Evolutionary conservation across 2,113 vertebrate species (phyloP).

Genomic region (Fulica atra): DNA sequence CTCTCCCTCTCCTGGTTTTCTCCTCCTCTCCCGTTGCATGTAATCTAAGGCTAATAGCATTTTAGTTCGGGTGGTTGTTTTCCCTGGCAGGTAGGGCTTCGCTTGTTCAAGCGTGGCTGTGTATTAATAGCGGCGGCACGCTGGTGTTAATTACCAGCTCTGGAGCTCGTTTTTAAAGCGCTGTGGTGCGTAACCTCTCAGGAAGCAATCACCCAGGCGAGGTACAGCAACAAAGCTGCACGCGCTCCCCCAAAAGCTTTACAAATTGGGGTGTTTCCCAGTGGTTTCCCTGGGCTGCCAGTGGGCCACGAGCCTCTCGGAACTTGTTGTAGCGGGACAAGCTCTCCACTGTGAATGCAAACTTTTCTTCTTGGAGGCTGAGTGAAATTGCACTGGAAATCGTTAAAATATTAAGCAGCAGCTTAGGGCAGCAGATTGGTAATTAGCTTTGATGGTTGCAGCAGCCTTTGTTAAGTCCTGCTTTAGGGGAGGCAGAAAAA

Average conservation of each 20-base stretch:
- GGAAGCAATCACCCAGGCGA: not conserved
- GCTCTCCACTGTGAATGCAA: not conserved
- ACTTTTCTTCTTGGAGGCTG: not conserved
- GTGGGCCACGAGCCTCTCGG: not conserved
- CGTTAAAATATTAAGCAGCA: not conserved
- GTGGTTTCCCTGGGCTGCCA: not conserved
- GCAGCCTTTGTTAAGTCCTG: not conserved
- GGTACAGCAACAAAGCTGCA: not conserved
- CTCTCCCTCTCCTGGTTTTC: not conserved
- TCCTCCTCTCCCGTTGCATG: not conserved
- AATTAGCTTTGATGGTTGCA: not conserved
- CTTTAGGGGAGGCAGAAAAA: not conserved
- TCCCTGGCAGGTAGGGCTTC: not conserved
- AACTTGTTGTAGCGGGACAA: fast-evolving
- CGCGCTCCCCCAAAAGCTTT: not conserved
- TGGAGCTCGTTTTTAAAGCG: not conserved
- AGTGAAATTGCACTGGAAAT: not conserved
- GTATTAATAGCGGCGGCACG: not conserved
- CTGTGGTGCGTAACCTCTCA: fast-evolving
- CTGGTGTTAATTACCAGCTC: not conserved
- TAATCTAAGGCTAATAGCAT: not conserved
- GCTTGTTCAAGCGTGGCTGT: not conserved
- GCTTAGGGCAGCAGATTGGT: not conserved
- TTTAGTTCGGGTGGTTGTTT: not conserved
- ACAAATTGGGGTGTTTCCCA: not conserved